Evolutionary conservation across 2,797 vertebrate genomes (phyloP), one percentile per base, ranked within the genome.

Genomic region (Selene dorsalis): DNA sequence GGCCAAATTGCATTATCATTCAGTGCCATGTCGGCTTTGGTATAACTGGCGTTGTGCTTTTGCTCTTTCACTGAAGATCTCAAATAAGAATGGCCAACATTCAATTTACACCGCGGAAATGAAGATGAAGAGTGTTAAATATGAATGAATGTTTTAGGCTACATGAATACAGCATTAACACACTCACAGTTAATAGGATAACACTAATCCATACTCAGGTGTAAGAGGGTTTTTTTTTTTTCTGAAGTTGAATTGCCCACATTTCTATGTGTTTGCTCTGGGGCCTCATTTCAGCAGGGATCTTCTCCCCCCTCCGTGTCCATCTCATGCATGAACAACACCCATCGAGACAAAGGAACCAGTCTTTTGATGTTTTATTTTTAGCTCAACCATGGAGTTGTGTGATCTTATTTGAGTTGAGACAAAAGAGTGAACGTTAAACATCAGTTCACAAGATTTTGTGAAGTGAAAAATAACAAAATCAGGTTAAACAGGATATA

Each of bases 1-100:
- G 84, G 89, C 87, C 83, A 89, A 91, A 91, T 84, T 86, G 84
- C 69, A 91, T 93, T 89, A 92, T 88, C 80, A 86, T 89, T 89
- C 83, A 85, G 78, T 24, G 62, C 80, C 79, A 75, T 50, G 55
- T 82, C 69, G 52, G 86, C 77, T 75, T 84, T 87, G 74, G 72
- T 81, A 86, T 67, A 85, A 76, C 82, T 61, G 55, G 63, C 47
- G 4, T 63, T 56, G 64, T 69, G 77, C 69, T 81, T 80, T 75
- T 74, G 80, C 66, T 64, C 70, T 75, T 86, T 84, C 60, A 80
- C 18, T 63, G 65, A 69, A 83, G 79, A 86, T 86, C 68, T 80
- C 70, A 28, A 84, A 86, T 81, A 82, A 82, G 71, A 86, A 87
- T 67, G 43, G 72, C 52, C 41, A 73, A 74, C 55, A 81, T 80